Base-by-base conservation (phyloP, 2,888 invertebrate genomes). In the Phyllotreta cruciferae region DNA sequence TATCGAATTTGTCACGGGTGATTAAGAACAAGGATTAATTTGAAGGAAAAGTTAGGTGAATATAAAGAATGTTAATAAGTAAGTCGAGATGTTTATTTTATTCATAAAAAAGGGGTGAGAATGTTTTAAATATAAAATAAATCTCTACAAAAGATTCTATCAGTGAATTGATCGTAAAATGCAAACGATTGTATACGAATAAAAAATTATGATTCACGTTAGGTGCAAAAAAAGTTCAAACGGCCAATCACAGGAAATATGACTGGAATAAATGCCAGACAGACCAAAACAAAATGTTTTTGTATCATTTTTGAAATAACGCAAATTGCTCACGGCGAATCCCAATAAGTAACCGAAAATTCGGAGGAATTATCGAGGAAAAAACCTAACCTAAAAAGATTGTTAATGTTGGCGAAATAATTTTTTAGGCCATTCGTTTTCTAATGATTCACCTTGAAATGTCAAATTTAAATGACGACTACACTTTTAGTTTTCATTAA, bases 381-480 rank as follows among this genome's bases (percentile, higher is more conserved):
- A 38, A 41, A 9, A 41, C 41, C 41, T n/a, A 41, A 41, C 24
- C 24, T 24, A 24, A 24, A 24, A 24, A n/a, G n/a, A 24, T 24
- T 1, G 24, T 24, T 24, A 24, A 24, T 24, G 24, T 24, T 24
- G 24, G 24, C 24, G 24, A 24, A 24, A 24, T 24, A 24, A 3
- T 24, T 24, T 24, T 24, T 24, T 24, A 24, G 24, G 24, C 24
- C 24, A 24, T 24, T 24, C 24, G 24, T 24, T 24, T 24, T 24
- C 10, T 41, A 41, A 52, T 37, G 37, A 52, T 13, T 38, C 52
- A 37, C 37, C 37, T 37, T 36, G 37, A 52, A 11, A 37, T 37
- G 37, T 52, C 37, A 50, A 52, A 37, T 52, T 14, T 52, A 10
- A 36, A 34, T 52, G 9, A 52, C 52, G 52, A 37, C 52, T 52